Conservation (phyloP, 2,888 invertebrate genomes). For the Volucella inanis region DNA sequence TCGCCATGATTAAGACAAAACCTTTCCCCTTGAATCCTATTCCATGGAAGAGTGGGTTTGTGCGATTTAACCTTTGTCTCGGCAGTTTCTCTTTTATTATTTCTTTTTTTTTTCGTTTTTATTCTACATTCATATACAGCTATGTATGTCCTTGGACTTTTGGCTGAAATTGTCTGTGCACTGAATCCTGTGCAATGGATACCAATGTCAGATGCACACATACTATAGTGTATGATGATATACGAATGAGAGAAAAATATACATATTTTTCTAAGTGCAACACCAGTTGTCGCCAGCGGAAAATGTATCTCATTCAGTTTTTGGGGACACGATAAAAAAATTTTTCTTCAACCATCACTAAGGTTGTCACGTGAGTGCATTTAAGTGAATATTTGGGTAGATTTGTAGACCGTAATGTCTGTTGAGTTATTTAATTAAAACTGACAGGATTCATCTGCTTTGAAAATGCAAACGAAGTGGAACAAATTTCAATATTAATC, state of each 20-base stretch:
- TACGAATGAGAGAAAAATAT: constrained; percentile 40
- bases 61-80: constrained; percentile 57
- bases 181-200: not conserved
- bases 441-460: constrained; percentile 3
- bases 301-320: constrained; percentile 30
- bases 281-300: constrained; percentile 40
- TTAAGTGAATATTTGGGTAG: constrained; percentile 51
- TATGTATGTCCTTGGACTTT: constrained; percentile 66
- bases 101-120: constrained; percentile 22
- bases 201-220: constrained; percentile 6
- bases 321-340: constrained; percentile 21
- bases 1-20: constrained; percentile 46
- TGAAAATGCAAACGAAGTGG: not conserved
- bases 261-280: constrained; percentile 42
- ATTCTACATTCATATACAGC: constrained; percentile 7
- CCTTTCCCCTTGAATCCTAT: constrained; percentile 45
- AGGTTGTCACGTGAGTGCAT: constrained; percentile 61
- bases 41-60: constrained; percentile 7
- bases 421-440: constrained; percentile 36
- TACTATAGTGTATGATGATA: constrained; percentile 6
- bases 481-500: not conserved
- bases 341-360: constrained; percentile 35
- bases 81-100: constrained; percentile 16
- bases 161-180: constrained; percentile 59
- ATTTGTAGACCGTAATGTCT: constrained; percentile 32